Base-by-base conservation (phyloP, 2,888 invertebrate genomes). In the Frankliniella intonsa region DNA sequence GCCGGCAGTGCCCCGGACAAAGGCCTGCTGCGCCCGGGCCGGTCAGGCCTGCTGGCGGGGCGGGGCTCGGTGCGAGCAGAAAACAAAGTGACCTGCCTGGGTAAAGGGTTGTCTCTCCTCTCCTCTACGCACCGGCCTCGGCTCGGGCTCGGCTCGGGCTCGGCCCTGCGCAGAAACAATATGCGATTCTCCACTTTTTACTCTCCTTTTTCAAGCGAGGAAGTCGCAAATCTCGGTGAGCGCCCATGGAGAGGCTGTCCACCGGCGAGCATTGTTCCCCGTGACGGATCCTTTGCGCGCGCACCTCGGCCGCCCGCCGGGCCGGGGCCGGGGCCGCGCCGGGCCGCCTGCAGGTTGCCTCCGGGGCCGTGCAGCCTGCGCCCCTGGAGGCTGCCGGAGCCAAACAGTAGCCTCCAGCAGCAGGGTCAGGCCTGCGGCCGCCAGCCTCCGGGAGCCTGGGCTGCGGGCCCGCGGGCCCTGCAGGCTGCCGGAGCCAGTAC, bases 281-380 rank as follows among this genome's bases (percentile, higher is more conserved):
- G 69, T 76, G 69, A 76, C 69, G 69, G 69, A 76, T 76, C 69
- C 69, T 76, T 76, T 76, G 69, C 69, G 62, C 62, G 62, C 62
- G 62, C 19, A 17, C 62, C n/a, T 17, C 55, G 55, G 55, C 17
- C 55, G 12, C 22, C 69, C 11, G 11, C 69, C n/a, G 7, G 65
- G 5, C 65, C n/a, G 2, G 22, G 22, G 11, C 69, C 38, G 38
- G 38, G 62, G 62, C 11, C 55, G 55, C 55, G 14, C 19, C 55
- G 14, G 55, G 55, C 17, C 55, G 12, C 22, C 69, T 22, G 11
- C 69, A 9, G 65, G 65, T 19, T 51, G 5, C 65, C 65, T 65
- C 22, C 25, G 8, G 25, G n/a, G 22, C 55, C 9, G 14, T 62
- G 69, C 69, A 76, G 69, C 17, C 19, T 55, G 14, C 55, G 55